phyloP scores from a whole-genome alignment of 2,888 invertebrate genomes.

The Noctua comes region DNA sequence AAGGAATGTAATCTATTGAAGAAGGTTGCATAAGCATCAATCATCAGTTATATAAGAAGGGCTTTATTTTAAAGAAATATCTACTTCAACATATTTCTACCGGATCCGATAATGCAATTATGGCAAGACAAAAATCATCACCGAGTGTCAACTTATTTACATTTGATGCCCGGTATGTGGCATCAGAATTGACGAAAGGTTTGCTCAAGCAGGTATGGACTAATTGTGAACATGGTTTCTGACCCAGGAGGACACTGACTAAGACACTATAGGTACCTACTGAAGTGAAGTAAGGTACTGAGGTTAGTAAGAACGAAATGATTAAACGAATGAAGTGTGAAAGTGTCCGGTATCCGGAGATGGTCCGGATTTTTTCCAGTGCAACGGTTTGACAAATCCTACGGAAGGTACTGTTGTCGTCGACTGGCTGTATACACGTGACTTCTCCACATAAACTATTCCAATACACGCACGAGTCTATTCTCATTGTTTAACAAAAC shows the following conservation, averaged over 20 bases:
- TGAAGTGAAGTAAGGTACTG: background rate
- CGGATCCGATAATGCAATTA: background rate
- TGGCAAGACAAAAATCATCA: background rate
- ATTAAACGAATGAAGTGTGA: background rate
- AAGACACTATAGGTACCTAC: background rate
- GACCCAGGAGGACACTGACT: too few species aligned
- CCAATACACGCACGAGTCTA: background rate
- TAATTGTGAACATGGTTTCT: background rate
- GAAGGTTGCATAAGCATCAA: background rate
- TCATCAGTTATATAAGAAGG: too few species aligned
- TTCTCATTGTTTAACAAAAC: conserved; percentile 18
- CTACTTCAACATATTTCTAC: too few species aligned
- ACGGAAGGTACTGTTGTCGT: background rate
- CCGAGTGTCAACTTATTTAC: background rate
- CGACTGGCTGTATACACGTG: background rate
- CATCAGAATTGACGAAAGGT: background rate
- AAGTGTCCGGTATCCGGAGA: background rate
- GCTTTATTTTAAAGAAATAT: background rate
- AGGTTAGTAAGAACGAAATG: too few species aligned
- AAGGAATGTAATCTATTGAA: background rate
- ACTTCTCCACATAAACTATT: background rate
- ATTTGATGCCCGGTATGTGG: background rate
- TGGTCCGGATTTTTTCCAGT: background rate
- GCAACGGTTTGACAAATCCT: background rate
- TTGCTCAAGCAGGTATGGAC: background rate